These are phyloP conservation scores for Acrobasis suavella DNA, from an alignment of 2,888 invertebrate species.

Conservation along the genomic window DNA sequence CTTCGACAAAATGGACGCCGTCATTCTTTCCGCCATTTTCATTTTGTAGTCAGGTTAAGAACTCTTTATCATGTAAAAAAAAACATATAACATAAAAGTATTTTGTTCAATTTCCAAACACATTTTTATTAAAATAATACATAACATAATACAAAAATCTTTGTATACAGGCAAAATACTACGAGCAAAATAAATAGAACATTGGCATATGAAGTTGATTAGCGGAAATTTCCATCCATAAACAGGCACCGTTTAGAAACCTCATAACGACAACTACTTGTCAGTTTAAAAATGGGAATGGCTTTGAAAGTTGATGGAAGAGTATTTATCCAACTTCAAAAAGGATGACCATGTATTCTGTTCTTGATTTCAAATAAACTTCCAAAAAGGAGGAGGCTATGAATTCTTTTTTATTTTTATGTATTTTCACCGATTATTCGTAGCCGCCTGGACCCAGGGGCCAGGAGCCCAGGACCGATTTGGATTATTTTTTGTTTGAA, in stretches of 20 bases:
- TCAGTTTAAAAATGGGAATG: no score
- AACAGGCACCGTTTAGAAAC: background rate
- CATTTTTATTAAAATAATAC: background rate
- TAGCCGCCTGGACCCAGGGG: no score
- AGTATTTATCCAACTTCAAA: no score
- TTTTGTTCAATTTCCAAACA: background rate
- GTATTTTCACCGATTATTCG: no score
- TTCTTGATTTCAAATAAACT: no score
- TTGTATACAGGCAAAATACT: background rate
- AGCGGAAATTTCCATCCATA: background rate
- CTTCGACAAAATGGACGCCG: slow-evolving; percentile 67
- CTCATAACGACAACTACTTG: background rate
- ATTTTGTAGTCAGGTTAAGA: slow-evolving; percentile 21
- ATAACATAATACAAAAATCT: background rate
- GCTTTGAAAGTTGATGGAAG: no score
- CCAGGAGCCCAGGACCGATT: no score
- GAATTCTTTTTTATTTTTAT: no score
- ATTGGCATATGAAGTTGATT: background rate
- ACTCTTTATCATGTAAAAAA: background rate
- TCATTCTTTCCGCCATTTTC: slow-evolving; percentile 76
- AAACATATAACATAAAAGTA: background rate
- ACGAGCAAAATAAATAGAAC: background rate
- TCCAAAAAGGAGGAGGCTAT: no score
- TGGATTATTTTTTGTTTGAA: no score
- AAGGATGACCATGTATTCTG: no score